Conservation (phyloP, 2,797 vertebrate species). For the Nyctibius grandis region DNA sequence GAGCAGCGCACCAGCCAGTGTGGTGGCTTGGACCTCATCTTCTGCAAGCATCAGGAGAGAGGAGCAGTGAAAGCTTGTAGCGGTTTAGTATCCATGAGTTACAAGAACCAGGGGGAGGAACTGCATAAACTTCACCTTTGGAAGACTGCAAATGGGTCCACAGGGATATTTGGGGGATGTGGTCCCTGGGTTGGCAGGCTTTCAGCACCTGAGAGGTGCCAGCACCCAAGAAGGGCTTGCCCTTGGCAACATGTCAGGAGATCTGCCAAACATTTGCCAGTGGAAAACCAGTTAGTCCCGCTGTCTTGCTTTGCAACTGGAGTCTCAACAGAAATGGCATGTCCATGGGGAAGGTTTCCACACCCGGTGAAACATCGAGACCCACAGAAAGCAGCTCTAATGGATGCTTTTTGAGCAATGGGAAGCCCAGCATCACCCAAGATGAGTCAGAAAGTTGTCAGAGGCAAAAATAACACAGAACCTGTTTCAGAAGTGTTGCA, state of each 20-base stretch:
- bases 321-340: background rate
- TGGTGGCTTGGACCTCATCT: background rate
- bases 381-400: background rate
- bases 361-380: rapidly evolving
- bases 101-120: background rate
- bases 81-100: rapidly evolving
- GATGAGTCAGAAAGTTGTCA: background rate
- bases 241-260: background rate
- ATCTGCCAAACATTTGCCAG: background rate
- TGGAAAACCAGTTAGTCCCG: background rate
- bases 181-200: background rate
- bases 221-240: background rate
- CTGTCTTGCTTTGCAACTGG: background rate
- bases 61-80: background rate
- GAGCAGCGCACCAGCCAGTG: rapidly evolving
- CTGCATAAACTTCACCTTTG: background rate
- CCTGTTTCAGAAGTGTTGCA: rapidly evolving
- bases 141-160: background rate
- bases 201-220: background rate
- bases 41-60: background rate
- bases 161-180: background rate
- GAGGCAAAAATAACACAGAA: rapidly evolving
- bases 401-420: background rate
- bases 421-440: background rate
- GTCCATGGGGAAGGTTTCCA: background rate